Evolutionary conservation across 2,113 vertebrate species (phyloP).

Genomic region (Saimiri boliviensis): DNA sequence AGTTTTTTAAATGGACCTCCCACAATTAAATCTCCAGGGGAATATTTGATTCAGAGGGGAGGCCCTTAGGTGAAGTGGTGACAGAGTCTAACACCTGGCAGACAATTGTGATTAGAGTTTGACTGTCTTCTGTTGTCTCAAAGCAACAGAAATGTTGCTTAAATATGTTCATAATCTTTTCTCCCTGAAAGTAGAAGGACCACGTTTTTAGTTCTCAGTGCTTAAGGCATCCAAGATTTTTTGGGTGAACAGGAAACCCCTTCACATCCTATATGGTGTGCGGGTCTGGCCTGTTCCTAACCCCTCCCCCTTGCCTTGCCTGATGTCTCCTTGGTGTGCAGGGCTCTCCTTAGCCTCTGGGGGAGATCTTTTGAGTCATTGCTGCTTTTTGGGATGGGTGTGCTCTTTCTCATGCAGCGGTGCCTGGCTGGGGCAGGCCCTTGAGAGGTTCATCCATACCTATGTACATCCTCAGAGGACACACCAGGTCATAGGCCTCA

Average conservation of each 20-base stretch:
- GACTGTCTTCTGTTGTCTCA: not conserved
- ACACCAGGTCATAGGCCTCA: accelerated
- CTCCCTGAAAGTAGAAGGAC: not conserved
- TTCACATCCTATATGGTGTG: accelerated
- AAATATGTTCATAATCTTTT: not conserved
- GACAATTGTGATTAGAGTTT: not conserved
- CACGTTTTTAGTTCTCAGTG: not conserved
- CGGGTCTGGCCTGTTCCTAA: not conserved
- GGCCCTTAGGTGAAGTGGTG: not conserved
- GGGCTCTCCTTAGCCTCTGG: not conserved
- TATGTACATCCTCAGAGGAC: not conserved
- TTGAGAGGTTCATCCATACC: not conserved
- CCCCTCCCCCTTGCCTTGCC: not conserved
- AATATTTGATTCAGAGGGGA: not conserved
- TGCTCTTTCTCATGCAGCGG: not conserved
- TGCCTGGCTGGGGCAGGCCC: not conserved
- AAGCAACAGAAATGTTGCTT: not conserved
- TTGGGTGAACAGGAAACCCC: not conserved
- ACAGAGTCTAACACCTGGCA: not conserved
- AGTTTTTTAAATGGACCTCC: not conserved
- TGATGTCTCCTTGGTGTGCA: not conserved
- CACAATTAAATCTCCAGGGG: not conserved
- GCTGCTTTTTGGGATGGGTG: not conserved
- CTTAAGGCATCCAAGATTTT: not conserved
- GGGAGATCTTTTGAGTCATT: conserved; percentile 1